Base-by-base conservation (phyloP, 2,797 vertebrate genomes). In the Chelidonichthys spinosus region DNA sequence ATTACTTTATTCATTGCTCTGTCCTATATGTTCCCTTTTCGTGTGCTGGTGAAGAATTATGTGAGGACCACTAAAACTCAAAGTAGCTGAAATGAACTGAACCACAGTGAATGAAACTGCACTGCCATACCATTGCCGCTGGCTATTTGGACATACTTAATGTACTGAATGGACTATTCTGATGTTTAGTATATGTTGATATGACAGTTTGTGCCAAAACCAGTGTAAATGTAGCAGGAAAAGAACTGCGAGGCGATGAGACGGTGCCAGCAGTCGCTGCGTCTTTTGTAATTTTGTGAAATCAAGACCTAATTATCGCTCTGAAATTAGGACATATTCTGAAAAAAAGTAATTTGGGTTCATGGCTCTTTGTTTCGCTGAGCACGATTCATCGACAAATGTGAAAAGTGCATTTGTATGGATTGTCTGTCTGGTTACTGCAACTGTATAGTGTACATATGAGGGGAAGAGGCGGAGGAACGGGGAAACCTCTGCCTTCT, bases 381-480 rank as follows among this genome's bases (percentile, higher is more conserved):
- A 55, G 40, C 39, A 17, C 0, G 7, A 10, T 50, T 32, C 43
- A 58, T 36, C 2, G 13, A 13, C 61, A 62, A 42, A 66, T 69
- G 47, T 39, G 32, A 66, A 72, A 73, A 69, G 62, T 63, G 11
- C 46, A 55, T 54, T 76, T 50, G 50, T 76, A n/a, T 10, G 17
- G 40, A 35, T 66, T 33, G 25, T 63, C 18, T 60, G 67, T 54
- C 60, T 5, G n/a, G 39, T 60, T 76, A 18, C 42, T 6, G 25
- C 39, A 49, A 5, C 40, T 81, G 56, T 74, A 82, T 55, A 79
- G 76, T 81, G 78, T 78, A 79, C 62, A 85, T 70, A 72, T 32
- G 15, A 74, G 63, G 64, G n/a, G 64, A 2, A 46, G 65, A 73
- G 33, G 66, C 11, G 11, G 67, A 47, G 69, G 72, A 59, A 39